phyloP scores from a whole-genome alignment of 2,888 invertebrate genomes.

The Heterodera filipjevi region DNA sequence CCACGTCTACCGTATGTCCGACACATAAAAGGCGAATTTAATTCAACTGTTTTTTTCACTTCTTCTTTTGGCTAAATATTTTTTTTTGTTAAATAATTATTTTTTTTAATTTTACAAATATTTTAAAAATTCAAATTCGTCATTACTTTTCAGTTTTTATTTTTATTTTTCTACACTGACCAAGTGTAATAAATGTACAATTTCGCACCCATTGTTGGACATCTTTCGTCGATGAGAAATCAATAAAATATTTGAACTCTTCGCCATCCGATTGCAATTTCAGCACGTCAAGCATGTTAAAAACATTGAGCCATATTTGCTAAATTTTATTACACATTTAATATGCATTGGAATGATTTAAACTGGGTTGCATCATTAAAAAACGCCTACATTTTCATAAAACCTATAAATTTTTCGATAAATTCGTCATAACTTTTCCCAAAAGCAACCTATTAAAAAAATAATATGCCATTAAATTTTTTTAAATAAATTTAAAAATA shows the following conservation, averaged over 20 bases:
- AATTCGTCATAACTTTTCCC: too few species aligned
- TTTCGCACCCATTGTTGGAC: not conserved
- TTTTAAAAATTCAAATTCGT: not conserved
- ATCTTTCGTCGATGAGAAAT: constrained; percentile 18
- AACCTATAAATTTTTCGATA: not conserved
- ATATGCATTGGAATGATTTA: not conserved
- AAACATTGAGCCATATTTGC: constrained; percentile 12
- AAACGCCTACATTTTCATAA: not conserved
- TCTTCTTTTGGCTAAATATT: not conserved
- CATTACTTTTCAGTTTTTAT: too few species aligned
- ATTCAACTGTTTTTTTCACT: not conserved
- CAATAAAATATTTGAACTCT: constrained; percentile 25
- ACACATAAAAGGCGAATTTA: constrained; percentile 22
- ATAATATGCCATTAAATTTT: not conserved
- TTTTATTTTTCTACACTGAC: not conserved
- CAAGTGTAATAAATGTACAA: constrained; percentile 21
- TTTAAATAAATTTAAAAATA: too few species aligned
- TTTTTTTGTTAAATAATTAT: not conserved
- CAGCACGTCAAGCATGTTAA: constrained; percentile 13
- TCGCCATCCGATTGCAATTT: constrained; percentile 23
- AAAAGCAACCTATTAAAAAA: not conserved
- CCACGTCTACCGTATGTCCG: constrained; percentile 19
- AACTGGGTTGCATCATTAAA: not conserved
- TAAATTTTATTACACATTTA: not conserved
- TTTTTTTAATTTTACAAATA: not conserved